phyloP scores from a whole-genome alignment of 2,797 vertebrate species.

The Miichthys miiuy region DNA sequence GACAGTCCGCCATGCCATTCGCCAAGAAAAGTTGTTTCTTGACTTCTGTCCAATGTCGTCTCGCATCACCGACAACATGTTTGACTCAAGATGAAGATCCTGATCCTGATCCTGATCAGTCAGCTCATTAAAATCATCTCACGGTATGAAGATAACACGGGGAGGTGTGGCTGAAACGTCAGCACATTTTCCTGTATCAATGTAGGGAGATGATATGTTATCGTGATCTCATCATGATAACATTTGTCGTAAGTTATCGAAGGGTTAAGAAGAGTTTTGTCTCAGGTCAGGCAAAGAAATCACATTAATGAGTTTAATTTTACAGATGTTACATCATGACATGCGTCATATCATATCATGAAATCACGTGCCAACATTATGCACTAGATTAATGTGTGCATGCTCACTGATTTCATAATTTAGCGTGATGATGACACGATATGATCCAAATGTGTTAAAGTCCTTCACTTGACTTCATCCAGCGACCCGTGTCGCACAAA shows the following conservation, averaged over 20 bases:
- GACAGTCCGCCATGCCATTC: neutral
- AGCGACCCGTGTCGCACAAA: neutral
- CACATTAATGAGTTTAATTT: neutral
- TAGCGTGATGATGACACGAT: neutral
- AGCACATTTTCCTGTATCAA: neutral
- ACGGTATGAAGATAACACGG: neutral
- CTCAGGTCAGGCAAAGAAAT: neutral
- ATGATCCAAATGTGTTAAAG: neutral
- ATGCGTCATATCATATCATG: neutral
- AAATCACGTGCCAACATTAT: too few species aligned
- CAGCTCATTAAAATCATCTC: neutral
- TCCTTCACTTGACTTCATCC: neutral
- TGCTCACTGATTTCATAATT: neutral
- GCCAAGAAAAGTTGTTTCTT: conserved; percentile 35
- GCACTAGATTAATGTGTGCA: neutral
- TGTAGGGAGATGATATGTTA: too few species aligned
- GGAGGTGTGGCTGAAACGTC: neutral
- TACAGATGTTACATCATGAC: neutral
- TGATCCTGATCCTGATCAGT: neutral
- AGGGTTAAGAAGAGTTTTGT: neutral
- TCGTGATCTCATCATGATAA: neutral
- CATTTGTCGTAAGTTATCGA: neutral
- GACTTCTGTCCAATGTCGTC: conserved; percentile 5
- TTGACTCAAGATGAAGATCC: conserved; percentile 6
- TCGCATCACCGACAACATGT: conserved; percentile 6